Conservation (phyloP, 2,797 vertebrate species). For the Enteromius paludinosus region DNA sequence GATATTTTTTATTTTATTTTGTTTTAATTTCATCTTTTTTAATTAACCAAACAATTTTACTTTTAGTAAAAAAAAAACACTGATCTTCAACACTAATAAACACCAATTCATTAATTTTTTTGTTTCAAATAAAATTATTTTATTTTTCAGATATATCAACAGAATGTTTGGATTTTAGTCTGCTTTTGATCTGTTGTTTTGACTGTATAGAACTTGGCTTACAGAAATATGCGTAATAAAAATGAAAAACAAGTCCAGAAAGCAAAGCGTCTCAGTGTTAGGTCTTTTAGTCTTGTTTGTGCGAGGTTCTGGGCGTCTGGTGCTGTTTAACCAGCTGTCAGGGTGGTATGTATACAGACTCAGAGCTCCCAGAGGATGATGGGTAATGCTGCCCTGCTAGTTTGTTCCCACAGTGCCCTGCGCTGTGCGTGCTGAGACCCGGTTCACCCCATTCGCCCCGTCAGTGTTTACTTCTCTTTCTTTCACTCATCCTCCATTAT, state of each 20-base stretch:
- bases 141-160: neutral
- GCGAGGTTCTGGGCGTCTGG: slow-evolving; percentile 59
- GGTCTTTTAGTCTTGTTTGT: slow-evolving; percentile 73
- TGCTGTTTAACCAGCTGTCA: slow-evolving; percentile 66
- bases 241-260: neutral
- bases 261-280: slow-evolving; percentile 8
- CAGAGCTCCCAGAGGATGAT: slow-evolving; percentile 43
- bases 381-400: slow-evolving; percentile 13
- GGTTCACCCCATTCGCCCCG: slow-evolving; percentile 47
- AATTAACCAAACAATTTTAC: too few species aligned
- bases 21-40: too few species aligned
- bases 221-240: neutral
- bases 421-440: slow-evolving; percentile 31
- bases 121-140: too few species aligned
- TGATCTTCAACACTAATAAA: too few species aligned
- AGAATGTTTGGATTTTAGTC: neutral
- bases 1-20: neutral
- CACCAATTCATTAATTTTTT: too few species aligned
- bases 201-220: neutral
- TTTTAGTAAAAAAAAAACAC: too few species aligned
- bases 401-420: slow-evolving; percentile 19
- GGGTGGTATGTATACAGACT: slow-evolving; percentile 74
- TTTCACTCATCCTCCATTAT: slow-evolving; percentile 13
- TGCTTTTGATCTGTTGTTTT: neutral
- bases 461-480: slow-evolving; percentile 54